Conservation (phyloP, 1,140 invertebrate species). For the Polypedilum pembai region DNA sequence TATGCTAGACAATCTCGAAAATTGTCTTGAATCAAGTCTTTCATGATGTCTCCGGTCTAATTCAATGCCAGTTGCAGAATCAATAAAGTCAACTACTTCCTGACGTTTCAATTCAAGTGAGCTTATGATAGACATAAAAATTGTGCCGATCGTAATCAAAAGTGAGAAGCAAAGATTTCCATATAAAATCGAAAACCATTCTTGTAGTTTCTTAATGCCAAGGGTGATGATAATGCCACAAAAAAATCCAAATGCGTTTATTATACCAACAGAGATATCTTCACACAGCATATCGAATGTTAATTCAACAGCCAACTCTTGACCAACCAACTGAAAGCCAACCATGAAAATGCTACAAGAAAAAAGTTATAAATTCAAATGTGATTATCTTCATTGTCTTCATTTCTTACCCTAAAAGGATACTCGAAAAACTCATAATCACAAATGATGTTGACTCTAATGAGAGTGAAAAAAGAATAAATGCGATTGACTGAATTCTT, state of each 20-base stretch:
- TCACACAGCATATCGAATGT: neutral
- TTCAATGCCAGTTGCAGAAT: neutral
- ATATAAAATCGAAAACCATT: neutral
- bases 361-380: neutral
- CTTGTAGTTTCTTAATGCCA: constrained; percentile 8
- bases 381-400: neutral
- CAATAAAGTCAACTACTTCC: neutral
- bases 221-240: neutral
- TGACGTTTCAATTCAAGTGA: neutral
- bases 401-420: constrained; percentile 15
- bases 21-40: neutral
- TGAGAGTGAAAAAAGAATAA: neutral
- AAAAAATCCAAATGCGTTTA: neutral
- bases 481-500: constrained; percentile 5
- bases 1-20: neutral
- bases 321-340: constrained; percentile 10
- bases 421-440: constrained; percentile 1
- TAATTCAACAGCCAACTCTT: constrained; percentile 3
- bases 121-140: neutral
- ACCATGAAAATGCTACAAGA: constrained; percentile 1
- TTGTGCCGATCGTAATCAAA: neutral
- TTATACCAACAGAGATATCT: constrained; percentile 4
- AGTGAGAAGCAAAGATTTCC: constrained; percentile 22
- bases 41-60: neutral
- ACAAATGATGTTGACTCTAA: neutral